Conservation (phyloP, 2,797 vertebrate species). For the Lagocephalus sceleratus region DNA sequence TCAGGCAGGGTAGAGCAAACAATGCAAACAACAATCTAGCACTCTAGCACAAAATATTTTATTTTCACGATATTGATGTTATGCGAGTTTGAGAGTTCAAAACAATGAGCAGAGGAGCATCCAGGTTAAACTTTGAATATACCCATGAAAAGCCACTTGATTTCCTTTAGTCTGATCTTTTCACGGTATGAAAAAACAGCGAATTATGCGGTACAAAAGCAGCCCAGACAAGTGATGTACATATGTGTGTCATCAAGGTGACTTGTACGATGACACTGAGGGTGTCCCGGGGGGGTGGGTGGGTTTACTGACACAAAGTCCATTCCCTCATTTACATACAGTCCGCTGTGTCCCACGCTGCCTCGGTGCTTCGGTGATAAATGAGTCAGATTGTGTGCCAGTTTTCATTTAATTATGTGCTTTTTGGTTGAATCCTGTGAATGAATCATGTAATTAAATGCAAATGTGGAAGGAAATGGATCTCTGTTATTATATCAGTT, state of each 20-base stretch:
- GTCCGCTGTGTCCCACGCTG: slow-evolving; percentile 4
- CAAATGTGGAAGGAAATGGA: slow-evolving; percentile 17
- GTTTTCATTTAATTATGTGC: slow-evolving; percentile 32
- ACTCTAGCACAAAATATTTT: no score
- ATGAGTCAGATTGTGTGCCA: slow-evolving; percentile 37
- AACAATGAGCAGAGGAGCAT: no score
- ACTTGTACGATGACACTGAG: background rate
- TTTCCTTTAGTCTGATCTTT: no score
- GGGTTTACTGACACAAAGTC: slow-evolving; percentile 6
- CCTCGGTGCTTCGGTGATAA: slow-evolving; percentile 29
- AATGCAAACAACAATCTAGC: no score
- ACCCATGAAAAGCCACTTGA: no score
- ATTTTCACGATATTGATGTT: no score
- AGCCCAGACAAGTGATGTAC: background rate
- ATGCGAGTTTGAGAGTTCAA: no score
- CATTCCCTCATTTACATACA: slow-evolving; percentile 24
- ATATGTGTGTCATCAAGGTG: slow-evolving; percentile 3
- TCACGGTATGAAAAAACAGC: no score
- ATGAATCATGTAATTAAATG: slow-evolving; percentile 47
- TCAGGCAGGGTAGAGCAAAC: no score
- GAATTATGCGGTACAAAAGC: no score
- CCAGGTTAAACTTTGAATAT: no score
- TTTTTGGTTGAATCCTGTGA: slow-evolving; percentile 33
- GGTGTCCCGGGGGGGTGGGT: background rate
- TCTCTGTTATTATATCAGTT: slow-evolving; percentile 1